Conservation (phyloP, 2,888 invertebrate genomes). For the Hirtodrosophila trivittata region DNA sequence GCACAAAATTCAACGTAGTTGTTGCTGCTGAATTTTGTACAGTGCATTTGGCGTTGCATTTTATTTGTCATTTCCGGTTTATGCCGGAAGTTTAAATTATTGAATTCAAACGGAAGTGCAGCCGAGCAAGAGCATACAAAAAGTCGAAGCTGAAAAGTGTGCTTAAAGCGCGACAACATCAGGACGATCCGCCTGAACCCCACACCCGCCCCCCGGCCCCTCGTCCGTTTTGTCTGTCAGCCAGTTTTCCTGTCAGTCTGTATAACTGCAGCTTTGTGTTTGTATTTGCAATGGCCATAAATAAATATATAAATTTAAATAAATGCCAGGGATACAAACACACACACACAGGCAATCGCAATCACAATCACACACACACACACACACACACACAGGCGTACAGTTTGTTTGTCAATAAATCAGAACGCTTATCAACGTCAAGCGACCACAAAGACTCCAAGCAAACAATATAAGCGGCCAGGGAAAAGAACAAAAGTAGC, state of each 20-base stretch:
- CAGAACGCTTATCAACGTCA: slow-evolving; percentile 81
- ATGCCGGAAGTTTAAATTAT: slow-evolving; percentile 76
- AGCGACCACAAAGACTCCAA: slow-evolving; percentile 74
- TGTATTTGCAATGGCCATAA: slow-evolving; percentile 59
- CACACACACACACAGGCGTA: slow-evolving; percentile 8
- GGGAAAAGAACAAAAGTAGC: slow-evolving; percentile 24
- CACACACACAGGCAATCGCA: slow-evolving; percentile 10
- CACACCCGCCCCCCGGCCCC: neutral
- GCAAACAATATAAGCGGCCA: slow-evolving; percentile 62
- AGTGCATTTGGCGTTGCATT: slow-evolving; percentile 58
- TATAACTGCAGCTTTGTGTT: slow-evolving; percentile 27
- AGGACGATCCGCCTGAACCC: slow-evolving; percentile 17
- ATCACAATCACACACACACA: slow-evolving; percentile 10
- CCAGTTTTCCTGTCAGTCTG: slow-evolving; percentile 3
- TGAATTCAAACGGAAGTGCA: slow-evolving; percentile 72
- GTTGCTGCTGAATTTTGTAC: slow-evolving; percentile 22
- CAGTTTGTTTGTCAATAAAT: slow-evolving; percentile 81
- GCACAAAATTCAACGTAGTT: no score
- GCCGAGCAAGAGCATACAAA: slow-evolving; percentile 53
- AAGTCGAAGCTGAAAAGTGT: slow-evolving; percentile 42
- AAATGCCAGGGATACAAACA: slow-evolving; percentile 52
- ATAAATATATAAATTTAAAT: slow-evolving; percentile 76
- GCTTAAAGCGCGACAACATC: slow-evolving; percentile 44
- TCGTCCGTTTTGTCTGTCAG: slow-evolving; percentile 10
- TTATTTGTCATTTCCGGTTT: slow-evolving; percentile 76